Conservation (phyloP, 2,888 invertebrate genomes). For the Nephrotoma guestfalica region DNA sequence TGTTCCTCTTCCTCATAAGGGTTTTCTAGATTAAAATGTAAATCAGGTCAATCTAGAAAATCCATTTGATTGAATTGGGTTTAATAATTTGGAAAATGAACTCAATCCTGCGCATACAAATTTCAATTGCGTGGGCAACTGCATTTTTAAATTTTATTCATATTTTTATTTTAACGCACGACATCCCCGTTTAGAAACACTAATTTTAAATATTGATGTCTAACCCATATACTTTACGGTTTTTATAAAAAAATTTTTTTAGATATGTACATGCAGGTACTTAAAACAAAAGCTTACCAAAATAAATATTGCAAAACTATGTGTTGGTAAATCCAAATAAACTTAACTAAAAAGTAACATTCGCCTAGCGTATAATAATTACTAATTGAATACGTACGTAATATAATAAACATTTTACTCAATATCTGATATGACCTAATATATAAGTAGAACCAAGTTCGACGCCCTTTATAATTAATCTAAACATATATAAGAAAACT, state of each 20-base stretch:
- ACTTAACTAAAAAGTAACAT: background rate
- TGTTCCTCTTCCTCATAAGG: too few species aligned
- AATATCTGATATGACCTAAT: background rate
- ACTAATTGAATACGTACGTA: background rate
- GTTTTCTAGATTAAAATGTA: too few species aligned
- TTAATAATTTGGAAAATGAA: too few species aligned
- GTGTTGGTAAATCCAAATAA: background rate
- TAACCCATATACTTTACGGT: background rate
- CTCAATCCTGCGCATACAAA: too few species aligned
- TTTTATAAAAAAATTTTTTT: background rate
- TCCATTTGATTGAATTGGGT: too few species aligned
- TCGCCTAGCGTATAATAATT: too few species aligned
- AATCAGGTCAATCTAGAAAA: too few species aligned
- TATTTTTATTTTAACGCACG: background rate
- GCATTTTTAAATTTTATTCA: background rate
- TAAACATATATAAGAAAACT: background rate
- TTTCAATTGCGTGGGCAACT: too few species aligned
- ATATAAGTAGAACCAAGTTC: background rate
- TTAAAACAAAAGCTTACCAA: background rate
- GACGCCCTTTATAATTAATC: background rate
- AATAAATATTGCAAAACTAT: background rate
- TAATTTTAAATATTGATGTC: background rate
- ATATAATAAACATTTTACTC: background rate
- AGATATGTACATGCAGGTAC: background rate
- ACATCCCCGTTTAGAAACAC: background rate